Evolutionary conservation across 2,113 vertebrate genomes (phyloP), one percentile per base, ranked within the genome.

Genomic region (Semicossyphus pulcher): DNA sequence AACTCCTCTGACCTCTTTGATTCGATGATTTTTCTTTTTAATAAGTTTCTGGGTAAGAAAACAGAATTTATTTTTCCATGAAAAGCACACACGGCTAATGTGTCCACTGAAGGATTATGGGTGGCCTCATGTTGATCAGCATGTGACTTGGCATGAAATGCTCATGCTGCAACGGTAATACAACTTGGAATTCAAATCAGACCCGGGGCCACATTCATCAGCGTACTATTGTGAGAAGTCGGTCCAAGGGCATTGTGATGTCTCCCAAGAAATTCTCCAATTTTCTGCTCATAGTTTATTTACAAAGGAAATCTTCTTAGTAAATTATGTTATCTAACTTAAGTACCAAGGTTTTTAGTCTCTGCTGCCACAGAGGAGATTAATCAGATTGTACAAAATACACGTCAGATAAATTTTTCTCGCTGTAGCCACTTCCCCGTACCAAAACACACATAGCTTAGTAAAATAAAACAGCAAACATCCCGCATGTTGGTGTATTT

Each of bases 1-100:
- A 72, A 66, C 28, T 57, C 18, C 31, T 56, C 29, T 75, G 63
- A 80, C 64, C 49, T n/a, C 32, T 61, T 64, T 61, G 14, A 76
- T 34, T 56, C 21, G 20, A 4, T 37, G 72, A 16, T 77, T n/a
- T 82, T 62, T 34, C 39, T 80, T 65, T 52, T 75, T 47, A 44
- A 51, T 57, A 0, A 42, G 60, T 63, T 47, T 31, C 8, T 1
- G 11, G 18, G 59, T 28, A 78, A 48, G 7, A 54, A 42, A 11
- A 37, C n/a, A 16, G 26, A 64, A 64, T 47, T 0, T 32, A 41
- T 72, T 72, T 78, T 9, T 39, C 18, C 26, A 1, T 20, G 14
- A n/a, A 48, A 58, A 14, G 14, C 41, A 86, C 58, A 71, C 18
- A 16, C 20, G 26, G n/a, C 23, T 48, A 25, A 36, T 44, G 31